Conservation (phyloP, 2,113 vertebrate species). For the Micromys minutus region DNA sequence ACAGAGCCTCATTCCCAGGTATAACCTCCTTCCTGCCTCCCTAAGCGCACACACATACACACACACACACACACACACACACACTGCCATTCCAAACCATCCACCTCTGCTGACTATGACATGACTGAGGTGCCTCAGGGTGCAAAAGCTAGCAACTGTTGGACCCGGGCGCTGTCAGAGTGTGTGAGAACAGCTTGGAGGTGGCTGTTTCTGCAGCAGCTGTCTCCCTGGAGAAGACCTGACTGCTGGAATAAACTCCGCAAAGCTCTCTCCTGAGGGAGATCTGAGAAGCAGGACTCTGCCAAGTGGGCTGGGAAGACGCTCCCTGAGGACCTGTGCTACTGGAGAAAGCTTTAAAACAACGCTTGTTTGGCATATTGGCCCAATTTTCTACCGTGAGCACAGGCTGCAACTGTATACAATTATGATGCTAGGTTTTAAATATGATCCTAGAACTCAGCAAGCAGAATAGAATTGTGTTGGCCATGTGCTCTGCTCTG, state of each 20-base stretch:
- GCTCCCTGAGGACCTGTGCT: fast-evolving
- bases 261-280: not conserved
- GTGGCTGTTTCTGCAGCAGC: not conserved
- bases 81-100: fast-evolving
- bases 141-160: fast-evolving
- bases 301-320: not conserved
- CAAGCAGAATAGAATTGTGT: not conserved
- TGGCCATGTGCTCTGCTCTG: not conserved
- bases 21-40: not conserved
- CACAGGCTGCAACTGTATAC: too few relatives aligned
- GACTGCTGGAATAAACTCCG: not conserved
- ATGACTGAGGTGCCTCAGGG: fast-evolving
- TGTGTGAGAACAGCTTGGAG: fast-evolving
- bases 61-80: not conserved
- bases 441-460: not conserved
- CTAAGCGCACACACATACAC: not conserved
- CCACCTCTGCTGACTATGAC: not conserved
- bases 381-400: fast-evolving
- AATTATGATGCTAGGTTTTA: not conserved
- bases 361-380: fast-evolving
- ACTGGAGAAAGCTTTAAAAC: not conserved
- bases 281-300: not conserved
- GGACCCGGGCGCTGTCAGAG: fast-evolving
- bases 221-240: not conserved
- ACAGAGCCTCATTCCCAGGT: not conserved